Conservation (phyloP, 2,113 vertebrate species). For the Phylloscopus trochilus region DNA sequence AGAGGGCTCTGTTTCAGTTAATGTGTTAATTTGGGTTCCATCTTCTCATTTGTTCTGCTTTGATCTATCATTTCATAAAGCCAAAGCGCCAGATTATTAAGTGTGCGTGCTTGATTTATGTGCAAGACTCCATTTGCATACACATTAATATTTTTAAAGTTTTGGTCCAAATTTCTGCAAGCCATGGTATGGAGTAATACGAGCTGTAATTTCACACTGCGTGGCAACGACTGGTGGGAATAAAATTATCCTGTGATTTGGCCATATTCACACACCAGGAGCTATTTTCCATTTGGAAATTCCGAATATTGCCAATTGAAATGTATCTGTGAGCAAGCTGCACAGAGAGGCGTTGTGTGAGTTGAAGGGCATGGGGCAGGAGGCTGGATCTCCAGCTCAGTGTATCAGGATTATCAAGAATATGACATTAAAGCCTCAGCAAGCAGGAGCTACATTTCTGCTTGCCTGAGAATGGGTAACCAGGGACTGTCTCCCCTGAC, state of each 20-base stretch:
- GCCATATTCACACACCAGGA: conserved; percentile 20
- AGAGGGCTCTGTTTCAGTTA: conserved; percentile 51
- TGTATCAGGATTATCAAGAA: neutral
- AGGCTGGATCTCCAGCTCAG: neutral
- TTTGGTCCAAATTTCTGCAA: conserved; percentile 56
- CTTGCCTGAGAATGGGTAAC: neutral
- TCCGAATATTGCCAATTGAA: conserved; percentile 9
- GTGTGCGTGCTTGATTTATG: conserved; percentile 25
- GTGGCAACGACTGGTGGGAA: conserved; percentile 24
- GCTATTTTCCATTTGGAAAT: conserved; percentile 65
- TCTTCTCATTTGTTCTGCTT: conserved; percentile 63
- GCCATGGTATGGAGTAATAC: conserved; percentile 21
- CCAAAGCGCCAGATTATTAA: conserved; percentile 29
- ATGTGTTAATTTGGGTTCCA: conserved; percentile 64
- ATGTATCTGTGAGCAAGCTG: neutral
- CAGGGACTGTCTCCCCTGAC: neutral
- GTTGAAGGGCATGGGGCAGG: neutral
- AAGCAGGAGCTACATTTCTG: neutral
- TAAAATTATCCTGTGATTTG: conserved; percentile 37
- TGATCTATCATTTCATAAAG: conserved; percentile 61
- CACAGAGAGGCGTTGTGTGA: neutral
- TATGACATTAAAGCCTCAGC: neutral
- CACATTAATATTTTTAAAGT: conserved; percentile 45
- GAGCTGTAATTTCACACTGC: conserved; percentile 22
- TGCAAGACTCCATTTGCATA: conserved; percentile 41